Conservation (phyloP, 2,113 vertebrate genomes). For the Glaucidium brasilianum region DNA sequence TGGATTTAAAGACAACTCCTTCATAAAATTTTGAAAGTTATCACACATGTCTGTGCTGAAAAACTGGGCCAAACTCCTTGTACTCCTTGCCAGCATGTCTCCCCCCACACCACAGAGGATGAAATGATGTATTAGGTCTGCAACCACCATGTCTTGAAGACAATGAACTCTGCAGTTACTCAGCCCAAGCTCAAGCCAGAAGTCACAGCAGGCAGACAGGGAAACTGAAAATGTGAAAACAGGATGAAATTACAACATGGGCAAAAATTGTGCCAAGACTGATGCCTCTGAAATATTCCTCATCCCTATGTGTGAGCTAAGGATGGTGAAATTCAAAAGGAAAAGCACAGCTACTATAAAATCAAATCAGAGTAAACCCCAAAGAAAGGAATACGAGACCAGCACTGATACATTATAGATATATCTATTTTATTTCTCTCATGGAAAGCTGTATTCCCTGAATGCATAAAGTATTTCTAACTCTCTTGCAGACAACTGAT, state of each 20-base stretch:
- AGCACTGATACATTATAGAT: neutral
- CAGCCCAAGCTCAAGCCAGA: neutral
- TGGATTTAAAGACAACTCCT: neutral
- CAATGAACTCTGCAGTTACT: neutral
- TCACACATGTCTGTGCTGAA: neutral
- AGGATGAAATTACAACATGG: neutral
- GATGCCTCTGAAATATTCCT: neutral
- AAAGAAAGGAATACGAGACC: neutral
- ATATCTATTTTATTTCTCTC: neutral
- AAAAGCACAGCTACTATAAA: neutral
- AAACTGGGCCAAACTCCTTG: neutral
- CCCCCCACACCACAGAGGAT: fast-evolving
- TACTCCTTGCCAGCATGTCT: fast-evolving
- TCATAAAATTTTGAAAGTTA: neutral
- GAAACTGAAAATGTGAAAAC: neutral
- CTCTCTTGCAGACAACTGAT: neutral
- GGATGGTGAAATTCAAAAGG: neutral
- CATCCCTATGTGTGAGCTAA: neutral
- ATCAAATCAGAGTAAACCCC: neutral
- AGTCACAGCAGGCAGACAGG: neutral
- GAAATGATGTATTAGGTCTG: neutral
- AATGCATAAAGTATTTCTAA: neutral
- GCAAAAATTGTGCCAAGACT: neutral
- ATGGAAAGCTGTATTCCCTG: neutral
- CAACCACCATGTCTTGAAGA: fast-evolving